Evolutionary conservation across 2,797 vertebrate species (phyloP), one percentile per base, ranked within the genome.

Genomic region (Pyrrhura leucotis): DNA sequence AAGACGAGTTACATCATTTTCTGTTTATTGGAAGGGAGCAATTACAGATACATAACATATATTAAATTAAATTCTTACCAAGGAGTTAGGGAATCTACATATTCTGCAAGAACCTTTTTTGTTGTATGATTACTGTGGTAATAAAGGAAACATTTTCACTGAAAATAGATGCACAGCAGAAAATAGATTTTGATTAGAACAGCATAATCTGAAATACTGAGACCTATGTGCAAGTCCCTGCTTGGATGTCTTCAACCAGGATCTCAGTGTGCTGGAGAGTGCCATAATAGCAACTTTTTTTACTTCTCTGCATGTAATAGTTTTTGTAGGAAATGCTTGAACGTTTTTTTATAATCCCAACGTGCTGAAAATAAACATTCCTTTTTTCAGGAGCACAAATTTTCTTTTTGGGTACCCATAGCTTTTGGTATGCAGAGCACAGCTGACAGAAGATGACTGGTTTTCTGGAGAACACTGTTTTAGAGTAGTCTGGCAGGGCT

Each of bases 331-430:
- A 84, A 62, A 84, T 35, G 25, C 31, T 67, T 71, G 28, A 54
- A 4, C 0, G 0, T 7, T 39, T 82, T 45, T 44, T n/a, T 58
- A 12, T 50, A 31, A 79, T 26, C 22, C 25, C 5, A 48, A 8
- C 0, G 12, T 1, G 0, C 40, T 61, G 40, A 48, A 71, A 75
- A 45, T 4, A 44, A 85, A 5, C 7, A 8, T 3, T 39, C 12
- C 16, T 20, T 42, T 69, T 67, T 23, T 56, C 62, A 80, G 29
- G 37, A 83, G 2, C 0, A 0, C 9, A 35, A 7, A 4, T 31
- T 74, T 65, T 86, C 10, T 37, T 72, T 90, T 59, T 0, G 0
- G 48, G 19, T 75, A 39, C 18, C 29, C 20, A 5, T 9, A 82
- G 42, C 1, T 2, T 88, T 65, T 68, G 17, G 29, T 29, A n/a